Conservation (phyloP, 2,888 invertebrate species). For the Clunio marinus region DNA sequence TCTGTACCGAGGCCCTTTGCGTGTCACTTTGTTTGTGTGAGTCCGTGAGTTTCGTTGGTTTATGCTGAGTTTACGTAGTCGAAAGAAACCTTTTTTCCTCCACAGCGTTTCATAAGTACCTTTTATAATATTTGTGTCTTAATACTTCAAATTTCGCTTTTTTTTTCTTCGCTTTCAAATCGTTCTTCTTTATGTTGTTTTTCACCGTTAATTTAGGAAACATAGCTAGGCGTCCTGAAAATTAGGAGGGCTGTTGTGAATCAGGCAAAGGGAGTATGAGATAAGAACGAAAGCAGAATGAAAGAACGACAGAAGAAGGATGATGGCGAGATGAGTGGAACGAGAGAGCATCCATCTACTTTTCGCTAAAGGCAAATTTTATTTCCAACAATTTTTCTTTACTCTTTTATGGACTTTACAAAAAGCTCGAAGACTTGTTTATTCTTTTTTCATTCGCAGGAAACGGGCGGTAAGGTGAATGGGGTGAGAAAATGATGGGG, state of each 20-base stretch:
- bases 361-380: slow-evolving; percentile 27
- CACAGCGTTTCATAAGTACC: neutral
- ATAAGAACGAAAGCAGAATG: neutral
- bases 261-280: neutral
- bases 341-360: slow-evolving; percentile 3
- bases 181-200: slow-evolving; percentile 21
- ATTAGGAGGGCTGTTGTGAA: slow-evolving; percentile 2
- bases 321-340: neutral
- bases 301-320: slow-evolving; percentile 8
- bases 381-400: slow-evolving; percentile 14
- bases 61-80: neutral
- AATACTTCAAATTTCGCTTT: slow-evolving; percentile 6
- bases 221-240: slow-evolving; percentile 14
- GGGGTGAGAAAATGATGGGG: neutral
- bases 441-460: slow-evolving; percentile 34
- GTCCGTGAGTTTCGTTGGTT: neutral
- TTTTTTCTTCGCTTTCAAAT: slow-evolving; percentile 4
- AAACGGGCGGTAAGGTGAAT: neutral
- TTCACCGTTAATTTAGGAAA: slow-evolving; percentile 30
- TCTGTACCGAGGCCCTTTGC: neutral
- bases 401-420: slow-evolving; percentile 37
- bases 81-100: slow-evolving; percentile 4
- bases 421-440: slow-evolving; percentile 33
- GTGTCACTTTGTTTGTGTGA: neutral
- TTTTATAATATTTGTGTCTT: slow-evolving; percentile 6